Percentiles rank a stretch among this genome's conserved stretches.
Evolutionary conservation across 2,113 vertebrate species (phyloP).

Genomic region (Pipra filicauda): DNA sequence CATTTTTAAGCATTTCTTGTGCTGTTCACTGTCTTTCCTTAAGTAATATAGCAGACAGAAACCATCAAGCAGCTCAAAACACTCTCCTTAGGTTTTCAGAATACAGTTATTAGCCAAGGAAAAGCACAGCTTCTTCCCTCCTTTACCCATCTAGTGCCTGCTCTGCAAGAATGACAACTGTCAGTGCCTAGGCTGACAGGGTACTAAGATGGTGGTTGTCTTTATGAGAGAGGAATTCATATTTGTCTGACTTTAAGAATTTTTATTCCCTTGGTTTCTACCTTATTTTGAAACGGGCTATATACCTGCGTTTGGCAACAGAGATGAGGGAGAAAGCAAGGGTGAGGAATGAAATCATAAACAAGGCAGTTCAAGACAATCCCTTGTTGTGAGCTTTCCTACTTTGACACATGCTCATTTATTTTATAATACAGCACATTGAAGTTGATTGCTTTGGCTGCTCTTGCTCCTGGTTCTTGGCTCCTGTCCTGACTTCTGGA

Average conservation of each 20-base stretch:
- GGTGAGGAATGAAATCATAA: constrained; percentile 14
- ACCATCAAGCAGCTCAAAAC: not conserved
- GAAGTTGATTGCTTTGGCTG: constrained; percentile 32
- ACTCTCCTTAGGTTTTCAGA: not conserved
- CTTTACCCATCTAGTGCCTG: not conserved
- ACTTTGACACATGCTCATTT: constrained; percentile 13
- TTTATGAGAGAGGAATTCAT: not conserved
- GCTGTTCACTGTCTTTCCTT: not conserved
- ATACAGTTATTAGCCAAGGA: not conserved
- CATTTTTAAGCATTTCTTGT: not conserved
- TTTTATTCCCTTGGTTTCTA: not conserved
- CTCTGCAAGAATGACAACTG: constrained; percentile 15
- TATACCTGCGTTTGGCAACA: not conserved
- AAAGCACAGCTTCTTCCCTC: not conserved
- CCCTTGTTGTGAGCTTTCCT: constrained; percentile 21
- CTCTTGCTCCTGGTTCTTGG: constrained; percentile 4
- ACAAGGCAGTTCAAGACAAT: not conserved
- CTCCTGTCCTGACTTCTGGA: constrained; percentile 3
- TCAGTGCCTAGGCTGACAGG: not conserved
- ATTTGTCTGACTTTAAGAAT: not conserved
- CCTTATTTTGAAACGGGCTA: not conserved
- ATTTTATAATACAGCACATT: not conserved
- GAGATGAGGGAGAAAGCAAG: not conserved
- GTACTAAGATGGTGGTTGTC: not conserved
- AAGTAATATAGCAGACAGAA: not conserved